phyloP scores from a whole-genome alignment of 2,113 vertebrate species.

The Gobio gobio region DNA sequence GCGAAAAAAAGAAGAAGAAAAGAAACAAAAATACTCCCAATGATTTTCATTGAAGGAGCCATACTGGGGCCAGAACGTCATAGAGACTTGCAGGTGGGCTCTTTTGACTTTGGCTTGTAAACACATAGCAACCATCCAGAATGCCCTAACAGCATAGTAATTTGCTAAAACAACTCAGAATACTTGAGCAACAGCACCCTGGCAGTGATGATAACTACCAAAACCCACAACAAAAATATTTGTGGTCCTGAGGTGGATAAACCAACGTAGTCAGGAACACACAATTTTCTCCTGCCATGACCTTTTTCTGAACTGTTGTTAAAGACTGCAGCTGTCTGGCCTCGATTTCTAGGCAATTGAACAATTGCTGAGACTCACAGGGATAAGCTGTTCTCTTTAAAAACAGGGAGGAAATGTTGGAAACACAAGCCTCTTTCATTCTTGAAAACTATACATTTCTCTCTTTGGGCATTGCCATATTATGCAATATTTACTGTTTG shows the following conservation, averaged over 20 bases:
- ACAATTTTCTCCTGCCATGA: constrained; percentile 10
- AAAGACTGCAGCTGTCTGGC: constrained; percentile 32
- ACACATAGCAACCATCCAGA: background rate
- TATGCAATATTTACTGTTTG: background rate
- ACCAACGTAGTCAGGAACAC: background rate
- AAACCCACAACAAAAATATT: background rate
- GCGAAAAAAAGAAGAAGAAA: background rate
- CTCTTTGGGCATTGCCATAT: background rate
- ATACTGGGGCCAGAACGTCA: background rate
- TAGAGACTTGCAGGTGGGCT: background rate
- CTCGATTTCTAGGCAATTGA: constrained; percentile 30
- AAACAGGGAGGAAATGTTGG: background rate
- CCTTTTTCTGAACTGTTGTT: constrained; percentile 32
- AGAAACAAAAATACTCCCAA: background rate
- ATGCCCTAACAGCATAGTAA: background rate
- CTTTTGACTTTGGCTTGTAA: background rate
- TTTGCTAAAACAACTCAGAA: background rate
- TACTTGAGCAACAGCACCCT: background rate
- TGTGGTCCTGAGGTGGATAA: constrained; percentile 13
- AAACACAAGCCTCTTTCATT: constrained; percentile 24
- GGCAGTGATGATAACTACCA: background rate
- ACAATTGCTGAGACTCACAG: constrained; percentile 20
- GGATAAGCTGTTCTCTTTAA: constrained; percentile 18
- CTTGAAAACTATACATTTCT: background rate
- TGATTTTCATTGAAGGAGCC: background rate